Evolutionary conservation across 2,113 vertebrate genomes (phyloP).

Genomic region (Campylomormyrus tamandua): DNA sequence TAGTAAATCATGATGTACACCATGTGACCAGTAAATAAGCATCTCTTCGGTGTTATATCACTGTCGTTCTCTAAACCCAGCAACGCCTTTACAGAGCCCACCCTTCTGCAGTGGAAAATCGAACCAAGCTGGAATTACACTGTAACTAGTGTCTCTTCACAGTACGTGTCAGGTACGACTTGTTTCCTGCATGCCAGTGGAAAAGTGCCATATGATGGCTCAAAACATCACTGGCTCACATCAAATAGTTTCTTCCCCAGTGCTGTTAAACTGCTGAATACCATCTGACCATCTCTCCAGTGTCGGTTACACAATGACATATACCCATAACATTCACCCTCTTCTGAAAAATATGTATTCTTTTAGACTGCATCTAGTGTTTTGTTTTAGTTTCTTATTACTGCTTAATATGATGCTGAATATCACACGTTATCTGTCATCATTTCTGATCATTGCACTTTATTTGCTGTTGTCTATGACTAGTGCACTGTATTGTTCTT

Average conservation of each 20-base stretch:
- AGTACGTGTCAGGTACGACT: background rate
- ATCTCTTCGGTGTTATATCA: background rate
- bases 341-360: too few species aligned
- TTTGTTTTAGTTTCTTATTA: too few species aligned
- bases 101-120: background rate
- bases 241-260: background rate
- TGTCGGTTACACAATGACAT: background rate
- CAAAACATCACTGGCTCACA: background rate
- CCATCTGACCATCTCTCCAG: background rate
- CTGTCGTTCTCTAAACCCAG: background rate
- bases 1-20: background rate
- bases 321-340: background rate
- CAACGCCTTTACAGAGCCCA: background rate
- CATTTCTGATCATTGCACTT: too few species aligned
- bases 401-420: too few species aligned
- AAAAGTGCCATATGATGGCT: background rate
- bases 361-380: too few species aligned
- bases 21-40: background rate
- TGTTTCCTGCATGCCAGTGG: background rate
- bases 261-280: background rate
- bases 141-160: background rate
- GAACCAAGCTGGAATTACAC: background rate
- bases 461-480: too few species aligned
- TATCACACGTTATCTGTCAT: too few species aligned
- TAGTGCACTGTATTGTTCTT: background rate